A percentile compares a stretch with the other conserved stretches of the same genome.
phyloP scores from a whole-genome alignment of 2,888 invertebrate species.

The Oscheius sp. region DNA sequence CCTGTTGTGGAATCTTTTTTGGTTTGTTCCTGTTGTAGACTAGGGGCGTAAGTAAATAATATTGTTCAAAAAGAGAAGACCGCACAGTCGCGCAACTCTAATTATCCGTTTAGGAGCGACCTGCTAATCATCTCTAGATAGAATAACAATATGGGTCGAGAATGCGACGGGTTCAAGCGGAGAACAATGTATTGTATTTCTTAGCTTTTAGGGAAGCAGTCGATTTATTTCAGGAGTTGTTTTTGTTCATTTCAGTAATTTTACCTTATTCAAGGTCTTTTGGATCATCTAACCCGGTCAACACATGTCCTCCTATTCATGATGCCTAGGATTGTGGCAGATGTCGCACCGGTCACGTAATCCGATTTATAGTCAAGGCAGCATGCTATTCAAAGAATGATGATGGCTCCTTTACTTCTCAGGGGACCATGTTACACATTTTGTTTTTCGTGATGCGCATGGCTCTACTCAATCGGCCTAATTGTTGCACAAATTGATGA shows the following conservation, averaged over 20 bases:
- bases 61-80: neutral
- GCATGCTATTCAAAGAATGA: slow-evolving; percentile 12
- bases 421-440: neutral
- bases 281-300: neutral
- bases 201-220: no score
- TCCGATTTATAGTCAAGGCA: slow-evolving; percentile 12
- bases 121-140: slow-evolving; percentile 20
- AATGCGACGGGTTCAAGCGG: neutral
- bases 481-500: slow-evolving; percentile 21
- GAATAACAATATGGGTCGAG: neutral
- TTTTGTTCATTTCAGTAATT: no score
- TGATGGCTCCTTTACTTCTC: neutral
- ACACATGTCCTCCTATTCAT: slow-evolving; percentile 10
- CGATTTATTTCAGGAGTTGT: no score
- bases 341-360: slow-evolving; percentile 20
- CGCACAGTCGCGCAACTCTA: slow-evolving; percentile 11
- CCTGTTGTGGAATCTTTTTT: neutral
- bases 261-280: neutral
- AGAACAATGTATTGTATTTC: no score
- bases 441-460: neutral
- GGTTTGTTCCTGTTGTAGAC: neutral
- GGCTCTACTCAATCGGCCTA: slow-evolving; percentile 8
- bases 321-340: slow-evolving; percentile 2
- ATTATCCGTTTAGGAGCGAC: slow-evolving; percentile 23
- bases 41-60: neutral